Base-by-base conservation (phyloP, 1,140 invertebrate species). In the Camponotus pennsylvanicus region DNA sequence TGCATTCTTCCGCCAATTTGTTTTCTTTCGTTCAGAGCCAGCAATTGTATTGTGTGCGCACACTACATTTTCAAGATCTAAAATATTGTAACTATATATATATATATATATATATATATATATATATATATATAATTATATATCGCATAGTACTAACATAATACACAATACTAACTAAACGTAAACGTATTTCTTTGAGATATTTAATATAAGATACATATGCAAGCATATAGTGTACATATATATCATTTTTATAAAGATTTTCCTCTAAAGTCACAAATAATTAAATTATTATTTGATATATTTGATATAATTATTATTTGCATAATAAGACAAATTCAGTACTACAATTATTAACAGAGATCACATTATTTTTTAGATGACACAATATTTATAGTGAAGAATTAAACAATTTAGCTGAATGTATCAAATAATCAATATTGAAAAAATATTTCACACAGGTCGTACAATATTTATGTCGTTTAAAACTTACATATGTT, bases 351-450 rank as follows among this genome's bases (percentile, higher is more conserved):
- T n/a, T 27, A 32, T 34, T 13, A 32, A 42, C 21, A 11, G 37
- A 52, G 13, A 27, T 27, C 27, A 52, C 11, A 32, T 57, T n/a
- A n/a, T 11, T 27, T 69, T 40, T 64, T 4, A 15, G 15, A 32
- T 64, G 13, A 7, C 0, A 37, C n/a, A 55, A 57, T 3, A 55
- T 70, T 82, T 21, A 21, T 57, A 82, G 4, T 75, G n/a, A 69
- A 52, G 21, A 70, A 59, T 80, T 70, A 49, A 27, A 71, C 42
- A 82, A 71, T 61, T 73, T 34, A 37, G 45, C 37, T 13, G 11
- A 80, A 57, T 59, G 49, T 11, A 40, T 57, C 37, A 55, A 32
- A 45, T 34, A 82, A 82, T 82, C 59, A 59, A 82, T 71, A 71
- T 42, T 34, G 67, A 27, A 55, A 73, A 82, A 27, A 37, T 57